Evolutionary conservation across 23 tunicate species (phyloP).

Genomic region (Styela clava): DNA sequence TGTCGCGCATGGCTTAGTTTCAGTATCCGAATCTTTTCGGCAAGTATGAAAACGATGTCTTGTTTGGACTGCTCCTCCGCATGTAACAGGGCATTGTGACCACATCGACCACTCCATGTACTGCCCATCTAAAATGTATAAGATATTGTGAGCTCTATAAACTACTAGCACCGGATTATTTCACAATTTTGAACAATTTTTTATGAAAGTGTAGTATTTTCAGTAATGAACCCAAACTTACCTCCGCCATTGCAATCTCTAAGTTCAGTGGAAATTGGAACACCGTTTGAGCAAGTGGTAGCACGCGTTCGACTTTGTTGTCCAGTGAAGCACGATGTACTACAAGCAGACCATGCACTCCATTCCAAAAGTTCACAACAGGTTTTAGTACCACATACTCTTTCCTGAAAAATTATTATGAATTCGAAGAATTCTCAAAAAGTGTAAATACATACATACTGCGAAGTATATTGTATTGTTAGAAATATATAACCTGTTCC

Average conservation of each 20-base stretch:
- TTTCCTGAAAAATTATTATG: constrained; percentile 5
- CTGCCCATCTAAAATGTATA: constrained; percentile 37
- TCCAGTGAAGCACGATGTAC: constrained; percentile 47
- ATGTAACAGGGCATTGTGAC: constrained; percentile 60
- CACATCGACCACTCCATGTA: constrained; percentile 67
- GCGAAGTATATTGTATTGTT: too few species aligned
- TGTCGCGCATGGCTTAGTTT: constrained; percentile 30
- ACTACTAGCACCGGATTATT: too few species aligned
- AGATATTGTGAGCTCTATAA: too few species aligned
- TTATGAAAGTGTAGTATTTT: too few species aligned
- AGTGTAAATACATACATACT: too few species aligned
- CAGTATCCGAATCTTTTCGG: constrained; percentile 20
- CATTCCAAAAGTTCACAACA: constrained; percentile 58
- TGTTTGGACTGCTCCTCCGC: constrained; percentile 64
- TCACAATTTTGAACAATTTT: too few species aligned
- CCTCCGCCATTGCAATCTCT: constrained; percentile 70
- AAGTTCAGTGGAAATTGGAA: constrained; percentile 40
- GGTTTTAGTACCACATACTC: constrained; percentile 39
- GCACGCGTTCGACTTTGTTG: constrained; percentile 43
- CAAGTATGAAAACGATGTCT: constrained; percentile 72
- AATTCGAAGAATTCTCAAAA: too few species aligned
- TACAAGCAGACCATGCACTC: constrained; percentile 57
- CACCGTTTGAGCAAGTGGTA: constrained; percentile 50
- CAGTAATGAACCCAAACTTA: too few species aligned
- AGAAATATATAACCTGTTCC: too few species aligned